Base-by-base conservation (phyloP, 1,140 invertebrate genomes). In the Brachionus manjavacas region DNA sequence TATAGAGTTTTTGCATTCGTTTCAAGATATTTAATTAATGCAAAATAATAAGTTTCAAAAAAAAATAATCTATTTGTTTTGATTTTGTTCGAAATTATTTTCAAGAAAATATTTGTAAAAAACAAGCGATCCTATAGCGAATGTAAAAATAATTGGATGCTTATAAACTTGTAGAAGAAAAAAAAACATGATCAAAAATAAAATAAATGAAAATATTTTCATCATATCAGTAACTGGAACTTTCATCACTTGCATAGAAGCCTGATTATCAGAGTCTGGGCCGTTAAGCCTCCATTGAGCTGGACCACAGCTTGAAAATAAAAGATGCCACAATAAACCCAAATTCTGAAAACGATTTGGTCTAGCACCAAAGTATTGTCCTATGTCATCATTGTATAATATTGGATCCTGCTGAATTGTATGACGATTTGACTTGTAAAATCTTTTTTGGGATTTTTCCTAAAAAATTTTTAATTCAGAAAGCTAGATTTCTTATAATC, bases 321-420 rank as follows among this genome's bases (percentile, higher is more conserved):
- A 68, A 4, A 81, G 20, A 23, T 86, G 87, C 87, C 87, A 88
- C 25, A 87, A 86, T 16, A 89, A 39, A 8, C 39, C 16, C 12
- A 87, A 86, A 74, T 88, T 85, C 66, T 85, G 86, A n/a, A 84
- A 72, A 0, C 87, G 16, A 31, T 87, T 84, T 41, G 88, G 88
- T 85, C 88, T 88, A 0, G 87, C 86, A 9, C 88, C 88, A 85
- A 89, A 85, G 14, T 86, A 85, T n/a, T 83, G 52, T 9, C 87
- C 85, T 43, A 89, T 87, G 46, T 88, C 86, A 86, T 89, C 88
- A 74, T 87, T 88, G 76, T 89, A 89, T 4, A 86, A 39, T 8
- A 88, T 87, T 14, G 88, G 88, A 81, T 89, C 88, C 72, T 84
- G 86, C 85, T 89, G 88, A 28, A 89, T 87, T n/a, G 87, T 89